A percentile compares a stretch with the other conserved stretches of the same genome.
Evolutionary conservation across 1,140 invertebrate species (phyloP).

Genomic region (Drosophila azteca): DNA sequence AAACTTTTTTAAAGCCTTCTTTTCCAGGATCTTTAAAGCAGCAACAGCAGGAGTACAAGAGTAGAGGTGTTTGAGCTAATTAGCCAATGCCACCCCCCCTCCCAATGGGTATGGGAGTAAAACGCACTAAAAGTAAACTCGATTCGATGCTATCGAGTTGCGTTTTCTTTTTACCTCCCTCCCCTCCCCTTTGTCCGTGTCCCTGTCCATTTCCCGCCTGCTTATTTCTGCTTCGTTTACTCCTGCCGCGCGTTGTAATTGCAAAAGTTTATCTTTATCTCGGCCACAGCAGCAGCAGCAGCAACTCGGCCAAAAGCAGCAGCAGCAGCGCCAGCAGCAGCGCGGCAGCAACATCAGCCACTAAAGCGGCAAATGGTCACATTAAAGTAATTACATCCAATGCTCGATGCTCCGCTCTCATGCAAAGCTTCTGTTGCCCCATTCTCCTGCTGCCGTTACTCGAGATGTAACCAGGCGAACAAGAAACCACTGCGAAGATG

Average conservation of each 20-base stretch:
- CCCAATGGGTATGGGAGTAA: constrained; percentile 26
- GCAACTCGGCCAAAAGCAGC: neutral
- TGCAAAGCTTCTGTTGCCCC: constrained; percentile 17
- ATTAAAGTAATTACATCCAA: constrained; percentile 80
- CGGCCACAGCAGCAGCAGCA: constrained; percentile 58
- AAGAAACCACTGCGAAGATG: neutral
- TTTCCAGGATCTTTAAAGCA: constrained; percentile 53
- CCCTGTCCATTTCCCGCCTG: neutral
- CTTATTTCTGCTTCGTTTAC: constrained; percentile 66
- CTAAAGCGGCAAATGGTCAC: constrained; percentile 75
- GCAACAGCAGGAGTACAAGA: neutral
- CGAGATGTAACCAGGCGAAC: constrained; percentile 13
- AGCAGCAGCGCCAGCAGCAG: constrained; percentile 16
- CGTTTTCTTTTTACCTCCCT: constrained; percentile 27
- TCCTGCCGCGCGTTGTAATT: constrained; percentile 71
- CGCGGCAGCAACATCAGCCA: constrained; percentile 35
- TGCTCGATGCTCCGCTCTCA: constrained; percentile 21
- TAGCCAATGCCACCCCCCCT: constrained; percentile 35
- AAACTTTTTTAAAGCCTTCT: constrained; percentile 55
- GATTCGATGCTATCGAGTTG: constrained; percentile 77
- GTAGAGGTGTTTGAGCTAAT: constrained; percentile 47
- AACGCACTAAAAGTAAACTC: constrained; percentile 68
- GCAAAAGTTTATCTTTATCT: constrained; percentile 82
- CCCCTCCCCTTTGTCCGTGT: constrained; percentile 35
- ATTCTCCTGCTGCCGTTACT: neutral